These are phyloP conservation scores for Piaya cayana DNA, from an alignment of 2,113 vertebrate genomes.

Conservation along the genomic window DNA sequence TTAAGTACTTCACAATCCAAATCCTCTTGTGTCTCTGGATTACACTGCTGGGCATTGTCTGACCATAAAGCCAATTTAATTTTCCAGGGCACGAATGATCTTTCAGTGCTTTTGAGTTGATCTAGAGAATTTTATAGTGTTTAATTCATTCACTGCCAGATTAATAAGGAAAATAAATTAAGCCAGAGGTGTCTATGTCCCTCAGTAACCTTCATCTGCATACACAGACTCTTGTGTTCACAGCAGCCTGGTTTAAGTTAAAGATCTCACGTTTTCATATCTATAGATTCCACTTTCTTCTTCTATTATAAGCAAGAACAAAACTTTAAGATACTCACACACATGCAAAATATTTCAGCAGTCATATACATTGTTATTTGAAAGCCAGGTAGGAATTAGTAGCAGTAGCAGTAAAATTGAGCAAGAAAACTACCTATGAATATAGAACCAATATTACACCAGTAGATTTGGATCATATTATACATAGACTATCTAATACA, in stretches of 20 bases:
- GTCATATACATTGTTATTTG: not conserved
- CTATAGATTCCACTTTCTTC: not conserved
- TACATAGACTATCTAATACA: not conserved
- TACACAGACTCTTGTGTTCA: not conserved
- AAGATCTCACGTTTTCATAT: not conserved
- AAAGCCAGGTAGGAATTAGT: not conserved
- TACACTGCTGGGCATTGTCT: conserved; percentile 61
- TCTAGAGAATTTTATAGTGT: conserved; percentile 8
- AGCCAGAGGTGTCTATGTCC: conserved; percentile 36
- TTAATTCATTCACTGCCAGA: conserved; percentile 10
- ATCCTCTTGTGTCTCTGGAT: conserved; percentile 47
- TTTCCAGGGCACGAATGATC: not conserved
- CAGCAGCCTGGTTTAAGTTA: not conserved
- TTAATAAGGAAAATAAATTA: conserved; percentile 59
- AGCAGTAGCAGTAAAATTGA: not conserved
- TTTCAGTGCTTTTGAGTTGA: conserved; percentile 35
- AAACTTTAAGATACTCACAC: not conserved
- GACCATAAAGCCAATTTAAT: conserved; percentile 57
- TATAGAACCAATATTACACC: not conserved
- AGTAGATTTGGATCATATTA: not conserved
- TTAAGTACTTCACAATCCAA: conserved; percentile 38
- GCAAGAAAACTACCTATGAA: not conserved
- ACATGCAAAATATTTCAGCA: not conserved
- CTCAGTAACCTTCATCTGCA: conserved; percentile 36
- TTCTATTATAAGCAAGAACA: not conserved